phyloP scores from a whole-genome alignment of 1,140 invertebrate species.

The Bombus breviceps region DNA sequence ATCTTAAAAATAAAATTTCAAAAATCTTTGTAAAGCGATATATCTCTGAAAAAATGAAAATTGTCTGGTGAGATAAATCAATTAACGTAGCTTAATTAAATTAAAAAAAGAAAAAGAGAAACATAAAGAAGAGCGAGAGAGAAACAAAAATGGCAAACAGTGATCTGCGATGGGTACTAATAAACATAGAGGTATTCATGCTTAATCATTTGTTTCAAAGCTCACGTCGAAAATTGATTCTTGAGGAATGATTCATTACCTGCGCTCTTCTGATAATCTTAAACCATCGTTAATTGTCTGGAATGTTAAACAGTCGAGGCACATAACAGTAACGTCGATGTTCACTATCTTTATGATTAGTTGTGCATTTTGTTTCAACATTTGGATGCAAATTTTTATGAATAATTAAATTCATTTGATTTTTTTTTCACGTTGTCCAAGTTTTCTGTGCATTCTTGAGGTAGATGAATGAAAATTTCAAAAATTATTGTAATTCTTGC shows the following conservation, averaged over 20 bases:
- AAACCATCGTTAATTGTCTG: neutral
- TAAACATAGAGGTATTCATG: neutral
- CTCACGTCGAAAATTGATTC: neutral
- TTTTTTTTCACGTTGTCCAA: neutral
- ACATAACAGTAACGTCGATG: neutral
- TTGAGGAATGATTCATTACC: constrained; percentile 2
- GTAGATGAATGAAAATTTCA: neutral
- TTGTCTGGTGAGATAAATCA: neutral
- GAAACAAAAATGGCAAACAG: neutral
- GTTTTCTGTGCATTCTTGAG: neutral
- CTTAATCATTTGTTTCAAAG: no score
- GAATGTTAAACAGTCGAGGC: constrained; percentile 6
- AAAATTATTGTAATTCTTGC: neutral
- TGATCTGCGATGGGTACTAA: no score
- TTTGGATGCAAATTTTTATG: neutral
- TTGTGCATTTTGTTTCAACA: neutral
- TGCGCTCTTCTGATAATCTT: neutral
- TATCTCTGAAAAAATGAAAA: neutral
- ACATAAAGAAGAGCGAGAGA: neutral
- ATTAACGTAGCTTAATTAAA: neutral
- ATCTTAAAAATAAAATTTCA: neutral
- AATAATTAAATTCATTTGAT: neutral
- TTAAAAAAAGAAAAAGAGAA: neutral
- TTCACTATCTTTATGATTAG: neutral
- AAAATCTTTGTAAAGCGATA: neutral